Percentiles rank a stretch among this genome's conserved stretches.
Evolutionary conservation across 2,797 vertebrate species (phyloP).

Genomic region (Leucoraja ocellata): DNA sequence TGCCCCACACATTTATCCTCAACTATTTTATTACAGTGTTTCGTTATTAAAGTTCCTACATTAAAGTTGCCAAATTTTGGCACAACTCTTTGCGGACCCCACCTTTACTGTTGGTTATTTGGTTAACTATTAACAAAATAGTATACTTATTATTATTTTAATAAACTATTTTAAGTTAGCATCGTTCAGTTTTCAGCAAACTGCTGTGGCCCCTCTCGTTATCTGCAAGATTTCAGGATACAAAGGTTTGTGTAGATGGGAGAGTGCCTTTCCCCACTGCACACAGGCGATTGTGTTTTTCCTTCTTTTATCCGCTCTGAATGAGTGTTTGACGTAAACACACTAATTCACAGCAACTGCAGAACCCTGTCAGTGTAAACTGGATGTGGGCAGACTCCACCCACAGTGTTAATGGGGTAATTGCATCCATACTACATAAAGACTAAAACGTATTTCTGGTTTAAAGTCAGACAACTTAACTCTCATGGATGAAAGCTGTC

Average conservation of each 20-base stretch:
- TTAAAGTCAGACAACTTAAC: slow-evolving; percentile 19
- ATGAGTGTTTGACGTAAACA: not conserved
- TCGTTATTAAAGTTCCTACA: not conserved
- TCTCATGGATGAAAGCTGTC: slow-evolving; percentile 18
- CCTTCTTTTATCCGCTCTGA: not conserved
- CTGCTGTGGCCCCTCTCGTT: not conserved
- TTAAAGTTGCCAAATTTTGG: not conserved
- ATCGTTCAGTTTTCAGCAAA: not conserved
- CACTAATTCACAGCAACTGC: not conserved
- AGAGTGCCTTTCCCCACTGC: no score
- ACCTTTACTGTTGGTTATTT: not conserved
- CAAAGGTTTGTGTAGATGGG: not conserved
- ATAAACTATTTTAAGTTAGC: not conserved
- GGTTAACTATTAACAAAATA: no score
- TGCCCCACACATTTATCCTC: not conserved
- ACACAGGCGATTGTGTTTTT: not conserved
- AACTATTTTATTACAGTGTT: not conserved
- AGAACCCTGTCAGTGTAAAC: not conserved
- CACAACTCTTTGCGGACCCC: no score
- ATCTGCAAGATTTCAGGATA: not conserved
- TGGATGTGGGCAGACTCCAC: not conserved
- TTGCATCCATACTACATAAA: slow-evolving; percentile 10
- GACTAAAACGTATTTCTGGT: slow-evolving; percentile 26
- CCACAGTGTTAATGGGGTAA: not conserved
- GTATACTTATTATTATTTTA: no score